Base-by-base conservation (phyloP, 92 coral and sea anemone species). In the Phenganax marumi region DNA sequence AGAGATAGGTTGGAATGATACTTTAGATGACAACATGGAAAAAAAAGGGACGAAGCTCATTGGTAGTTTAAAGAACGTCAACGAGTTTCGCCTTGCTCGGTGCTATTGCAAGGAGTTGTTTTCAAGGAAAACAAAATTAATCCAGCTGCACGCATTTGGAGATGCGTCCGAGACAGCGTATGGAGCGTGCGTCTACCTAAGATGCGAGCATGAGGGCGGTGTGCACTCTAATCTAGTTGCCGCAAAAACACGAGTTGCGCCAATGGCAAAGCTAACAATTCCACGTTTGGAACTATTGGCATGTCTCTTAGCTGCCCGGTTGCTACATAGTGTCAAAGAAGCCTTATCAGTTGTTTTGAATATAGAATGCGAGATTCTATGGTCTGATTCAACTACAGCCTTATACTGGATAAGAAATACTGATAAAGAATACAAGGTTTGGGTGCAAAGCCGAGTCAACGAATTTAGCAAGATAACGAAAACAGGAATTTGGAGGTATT, bases 101-200 rank as follows among this genome's bases (percentile, higher is more conserved):
- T 84, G 87, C 26, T 76, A 84, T 50, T 68, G 61, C 24, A 46
- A 48, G 61, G 65, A 75, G 43, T 21, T 75, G 39, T 21, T 4
- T 13, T 5, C n/a, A 18, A 23, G 54, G 7, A 50, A 50, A 52
- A 39, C 70, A 10, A 73, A 70, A 75, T 83, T 75, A 1, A 75
- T 73, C 24, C 25, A 58, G 61, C n/a, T 73, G 8, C 82, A 75
- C 54, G 82, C 76, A 26, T 75, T 84, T 62, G 87, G 82, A 48
- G 87, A 84, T 65, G 82, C 77, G 8, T 83, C 81, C n/a, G 86
- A 84, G 68, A 54, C 61, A 24, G 64, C 83, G 0, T 84, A 76
- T 66, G 76, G 87, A 76, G 73, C 87, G 66, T 75, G 83, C 52
- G 77, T 84, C 23, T 84, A 84, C 61, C 55, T 84, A 5, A 62